Evolutionary conservation across 2,797 vertebrate species (phyloP), one percentile per base, ranked within the genome.

Genomic region (Chiloscyllium punctatum): DNA sequence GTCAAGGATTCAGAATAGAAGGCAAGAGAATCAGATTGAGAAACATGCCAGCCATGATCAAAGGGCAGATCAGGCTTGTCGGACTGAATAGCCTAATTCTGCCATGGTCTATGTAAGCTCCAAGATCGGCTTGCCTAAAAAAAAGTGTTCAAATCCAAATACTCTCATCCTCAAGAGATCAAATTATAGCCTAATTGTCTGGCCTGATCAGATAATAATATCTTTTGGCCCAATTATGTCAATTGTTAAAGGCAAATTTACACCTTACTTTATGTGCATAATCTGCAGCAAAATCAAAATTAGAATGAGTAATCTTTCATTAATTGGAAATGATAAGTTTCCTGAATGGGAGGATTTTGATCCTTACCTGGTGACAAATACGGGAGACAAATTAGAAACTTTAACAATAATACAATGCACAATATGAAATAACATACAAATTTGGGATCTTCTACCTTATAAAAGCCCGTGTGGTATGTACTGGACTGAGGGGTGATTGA

Each of bases 381-480:
- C 15, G 42, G 33, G 30, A 42, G 8, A 25, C n/a, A 42, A 23
- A 68, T n/a, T 68, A 62, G 33, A 91, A 9, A 8, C 21, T 68
- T 42, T 25, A 57, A 68, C 30, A 91, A 91, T 66, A 91, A 57
- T 18, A 91, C 57, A 66, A n/a, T 0, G 33, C 62, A 69, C 48
- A 30, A 51, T 48, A 16, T 72, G 8, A 72, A 69, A 77, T 74
- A 77, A 30, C n/a, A 13, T 15, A 33, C 6, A 77, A 30, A 21
- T 74, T 53, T 27, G 5, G 27, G 30, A 1, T 27, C 53, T 53
- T 27, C 71, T 95, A 95, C 94, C 94, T 95, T 72, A 95, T 95
- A 53, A 95, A 95, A 48, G 18, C 94, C 27, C 71, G 94, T 74
- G 94, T 95, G 13, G 94, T 95, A 15, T 95, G 94, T 16, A n/a